A percentile compares a stretch with the other conserved stretches of the same genome.
These are phyloP conservation scores for Operophtera brumata DNA, from an alignment of 2,888 invertebrate species.

Conservation along the genomic window DNA sequence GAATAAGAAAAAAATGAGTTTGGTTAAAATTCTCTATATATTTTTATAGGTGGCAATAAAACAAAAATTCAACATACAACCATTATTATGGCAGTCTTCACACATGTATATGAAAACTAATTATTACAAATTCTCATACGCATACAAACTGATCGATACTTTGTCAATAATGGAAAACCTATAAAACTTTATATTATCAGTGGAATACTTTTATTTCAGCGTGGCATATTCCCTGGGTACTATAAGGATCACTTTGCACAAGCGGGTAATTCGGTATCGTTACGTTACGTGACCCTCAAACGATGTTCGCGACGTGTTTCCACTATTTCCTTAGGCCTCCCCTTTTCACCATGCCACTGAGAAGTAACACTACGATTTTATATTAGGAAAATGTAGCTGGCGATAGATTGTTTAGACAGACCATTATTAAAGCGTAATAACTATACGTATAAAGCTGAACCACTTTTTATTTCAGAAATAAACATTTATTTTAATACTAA, in stretches of 20 bases:
- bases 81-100: too few relatives aligned
- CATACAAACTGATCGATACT: too few relatives aligned
- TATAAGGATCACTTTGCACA: constrained; percentile 66
- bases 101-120: too few relatives aligned
- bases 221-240: constrained; percentile 63
- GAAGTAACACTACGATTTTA: constrained; percentile 71
- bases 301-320: constrained; percentile 70
- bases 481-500: too few relatives aligned
- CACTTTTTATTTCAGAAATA: too few relatives aligned
- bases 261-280: constrained; percentile 67
- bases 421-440: neutral
- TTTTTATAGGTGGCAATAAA: too few relatives aligned
- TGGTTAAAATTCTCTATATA: too few relatives aligned
- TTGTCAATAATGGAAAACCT: constrained; percentile 19
- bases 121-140: too few relatives aligned
- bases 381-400: constrained; percentile 42
- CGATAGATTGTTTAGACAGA: constrained; percentile 22
- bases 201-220: constrained; percentile 49
- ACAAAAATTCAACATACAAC: neutral
- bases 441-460: too few relatives aligned
- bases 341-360: constrained; percentile 60
- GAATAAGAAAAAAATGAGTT: too few relatives aligned
- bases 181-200: constrained; percentile 57
- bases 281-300: constrained; percentile 69
- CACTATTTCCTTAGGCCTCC: constrained; percentile 65